Conservation (phyloP, 1,140 invertebrate genomes). For the Drosophila persimilis region DNA sequence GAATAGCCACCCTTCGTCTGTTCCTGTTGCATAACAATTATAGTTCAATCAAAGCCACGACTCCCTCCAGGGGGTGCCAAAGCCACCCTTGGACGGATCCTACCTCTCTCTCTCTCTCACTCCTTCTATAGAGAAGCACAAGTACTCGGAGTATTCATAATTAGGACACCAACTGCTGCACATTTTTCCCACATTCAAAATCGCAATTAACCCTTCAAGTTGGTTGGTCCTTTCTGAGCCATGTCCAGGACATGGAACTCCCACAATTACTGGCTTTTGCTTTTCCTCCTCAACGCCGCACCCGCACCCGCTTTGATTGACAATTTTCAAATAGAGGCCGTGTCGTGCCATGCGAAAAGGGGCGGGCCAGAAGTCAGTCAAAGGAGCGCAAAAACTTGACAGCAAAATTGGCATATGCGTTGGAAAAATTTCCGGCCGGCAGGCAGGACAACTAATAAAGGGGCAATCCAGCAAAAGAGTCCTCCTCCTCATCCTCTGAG, state of each 20-base stretch:
- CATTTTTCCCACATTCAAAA: slow-evolving; percentile 62
- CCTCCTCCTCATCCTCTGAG: not conserved
- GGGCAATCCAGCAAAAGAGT: slow-evolving; percentile 23
- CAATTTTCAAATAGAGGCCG: slow-evolving; percentile 27
- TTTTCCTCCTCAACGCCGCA: not conserved
- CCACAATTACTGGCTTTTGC: not conserved
- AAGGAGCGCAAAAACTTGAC: slow-evolving; percentile 62
- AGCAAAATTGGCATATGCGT: slow-evolving; percentile 76
- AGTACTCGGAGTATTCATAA: slow-evolving; percentile 30
- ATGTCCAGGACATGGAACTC: slow-evolving; percentile 1
- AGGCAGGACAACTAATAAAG: slow-evolving; percentile 64
- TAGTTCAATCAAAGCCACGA: slow-evolving; percentile 26
- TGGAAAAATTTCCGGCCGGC: slow-evolving; percentile 63
- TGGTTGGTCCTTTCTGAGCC: slow-evolving; percentile 1
- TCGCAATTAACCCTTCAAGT: slow-evolving; percentile 62
- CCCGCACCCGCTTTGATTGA: slow-evolving; percentile 45
- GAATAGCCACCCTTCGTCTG: not conserved
- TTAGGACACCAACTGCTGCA: slow-evolving; percentile 51
- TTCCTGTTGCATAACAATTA: slow-evolving; percentile 32
- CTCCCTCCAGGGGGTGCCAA: not conserved
- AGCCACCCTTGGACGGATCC: slow-evolving; percentile 10
- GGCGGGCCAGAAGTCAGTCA: slow-evolving; percentile 13
- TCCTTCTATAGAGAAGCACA: slow-evolving; percentile 6
- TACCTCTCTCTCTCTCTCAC: not conserved
- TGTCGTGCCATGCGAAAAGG: not conserved